Percentiles rank a stretch among this genome's conserved stretches.
Conservation (phyloP, 2,797 vertebrate species). For the Hemitrygon akajei region DNA sequence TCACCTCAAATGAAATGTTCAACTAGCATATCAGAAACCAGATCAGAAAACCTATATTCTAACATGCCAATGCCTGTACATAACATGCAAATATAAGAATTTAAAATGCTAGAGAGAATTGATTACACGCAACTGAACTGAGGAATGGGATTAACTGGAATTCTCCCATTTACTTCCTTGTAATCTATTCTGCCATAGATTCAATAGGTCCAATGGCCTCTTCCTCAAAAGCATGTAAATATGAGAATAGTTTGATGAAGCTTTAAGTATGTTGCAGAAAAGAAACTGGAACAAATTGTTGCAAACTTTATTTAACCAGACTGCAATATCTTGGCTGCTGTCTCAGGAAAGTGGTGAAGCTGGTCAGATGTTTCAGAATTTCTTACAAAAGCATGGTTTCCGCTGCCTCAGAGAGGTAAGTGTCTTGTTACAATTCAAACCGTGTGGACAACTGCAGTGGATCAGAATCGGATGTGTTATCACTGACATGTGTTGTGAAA, state of each 20-base stretch:
- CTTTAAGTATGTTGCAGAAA: background rate
- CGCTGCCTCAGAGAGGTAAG: slow-evolving; percentile 34
- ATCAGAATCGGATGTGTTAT: background rate
- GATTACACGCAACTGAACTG: too few species aligned
- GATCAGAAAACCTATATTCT: background rate
- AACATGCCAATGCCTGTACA: background rate
- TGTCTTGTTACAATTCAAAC: too few species aligned
- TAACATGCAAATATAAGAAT: background rate
- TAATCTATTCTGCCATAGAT: too few species aligned
- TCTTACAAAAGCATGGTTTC: slow-evolving; percentile 12
- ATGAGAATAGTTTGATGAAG: background rate
- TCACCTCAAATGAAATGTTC: background rate
- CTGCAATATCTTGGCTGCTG: slow-evolving; percentile 14
- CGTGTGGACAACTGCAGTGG: background rate
- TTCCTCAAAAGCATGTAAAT: too few species aligned
- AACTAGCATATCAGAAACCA: background rate
- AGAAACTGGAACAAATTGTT: background rate
- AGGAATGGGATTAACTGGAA: too few species aligned
- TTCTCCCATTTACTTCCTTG: too few species aligned
- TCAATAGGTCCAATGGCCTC: too few species aligned
- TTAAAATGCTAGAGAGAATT: too few species aligned
- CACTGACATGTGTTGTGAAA: too few species aligned
- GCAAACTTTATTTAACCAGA: background rate
- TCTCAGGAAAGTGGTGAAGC: slow-evolving; percentile 32
- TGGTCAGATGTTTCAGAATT: slow-evolving; percentile 17